Conservation (phyloP, 2,888 invertebrate genomes). For the Chironomus tentans region DNA sequence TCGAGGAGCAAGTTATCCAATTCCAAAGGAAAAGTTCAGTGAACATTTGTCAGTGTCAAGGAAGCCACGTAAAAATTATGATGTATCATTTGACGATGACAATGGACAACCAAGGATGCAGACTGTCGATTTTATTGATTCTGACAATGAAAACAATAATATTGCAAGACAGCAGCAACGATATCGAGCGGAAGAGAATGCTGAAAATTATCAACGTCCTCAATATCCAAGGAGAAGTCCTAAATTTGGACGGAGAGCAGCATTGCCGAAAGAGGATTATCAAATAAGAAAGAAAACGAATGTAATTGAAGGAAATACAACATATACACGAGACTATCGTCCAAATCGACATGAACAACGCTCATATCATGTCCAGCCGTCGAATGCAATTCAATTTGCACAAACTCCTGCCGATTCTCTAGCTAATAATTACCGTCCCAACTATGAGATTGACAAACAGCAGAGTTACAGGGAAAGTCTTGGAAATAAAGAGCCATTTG, state of each 20-base stretch:
- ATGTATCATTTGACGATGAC: not conserved
- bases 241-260: slow-evolving; percentile 38
- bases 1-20: slow-evolving; percentile 11
- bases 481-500: slow-evolving; percentile 2
- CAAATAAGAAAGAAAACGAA: slow-evolving; percentile 35
- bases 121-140: not conserved
- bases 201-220: not conserved
- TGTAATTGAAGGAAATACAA: slow-evolving; percentile 38
- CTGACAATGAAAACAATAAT: not conserved
- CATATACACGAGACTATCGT: slow-evolving; percentile 31
- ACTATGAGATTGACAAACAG: slow-evolving; percentile 23
- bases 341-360: slow-evolving; percentile 15
- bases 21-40: slow-evolving; percentile 8
- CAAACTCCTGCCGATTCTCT: not conserved
- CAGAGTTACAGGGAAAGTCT: slow-evolving; percentile 8
- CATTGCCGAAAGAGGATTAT: slow-evolving; percentile 31
- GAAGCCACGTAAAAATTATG: not conserved
- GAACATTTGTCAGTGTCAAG: not conserved
- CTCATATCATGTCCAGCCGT: not conserved
- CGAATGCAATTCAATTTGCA: not conserved
- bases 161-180: not conserved
- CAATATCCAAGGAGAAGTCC: slow-evolving; percentile 31
- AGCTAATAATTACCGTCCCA: slow-evolving; percentile 17
- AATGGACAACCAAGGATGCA: not conserved
- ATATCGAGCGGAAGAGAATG: not conserved